Evolutionary conservation across 2,113 vertebrate species (phyloP), one percentile per base, ranked within the genome.

Genomic region (Theristicus caerulescens): DNA sequence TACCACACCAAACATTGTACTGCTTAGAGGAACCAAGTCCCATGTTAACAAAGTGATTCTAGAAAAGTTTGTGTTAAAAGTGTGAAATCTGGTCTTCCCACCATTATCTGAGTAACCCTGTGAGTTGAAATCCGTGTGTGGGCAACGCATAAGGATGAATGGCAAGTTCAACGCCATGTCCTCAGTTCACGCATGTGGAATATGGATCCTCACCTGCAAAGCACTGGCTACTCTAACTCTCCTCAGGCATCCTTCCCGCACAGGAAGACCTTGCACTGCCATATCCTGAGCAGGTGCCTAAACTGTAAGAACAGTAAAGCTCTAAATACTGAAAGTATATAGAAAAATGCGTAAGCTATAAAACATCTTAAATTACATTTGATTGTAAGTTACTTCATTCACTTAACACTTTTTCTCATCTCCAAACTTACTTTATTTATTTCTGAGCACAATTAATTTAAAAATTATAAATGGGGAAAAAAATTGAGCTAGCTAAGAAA

Each of bases 131-230:
- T 31, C 14, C 7, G 1, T 2, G 2, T 19, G 12, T 3, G 2
- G 16, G 27, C 26, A 73, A 57, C 0, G 2, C 2, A 0, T 76
- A 26, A 40, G 40, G 62, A 21, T 24, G 18, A 90, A 57, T 7
- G 71, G 14, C 32, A 88, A 15, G 18, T 80, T 90, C 71, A 71
- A 69, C 2, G 8, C 36, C 24, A 13, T 57, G 29, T 8, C n/a
- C 12, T 82, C 10, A 11, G 9, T n/a, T 85, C 29, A 70, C 4
- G 1, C 8, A 4, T n/a, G 11, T 40, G 1, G 0, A 54, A 16
- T 69, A 24, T 7, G n/a, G 54, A 40, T 29, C 7, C 8, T 76
- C 19, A 42, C 6, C 27, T 42, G 17, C 27, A 65, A 88, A 74
- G 26, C 69, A 13, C 4, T 20, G 8, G 25, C 22, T 36, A 27